Percentiles rank a stretch among this genome's conserved stretches.
These are phyloP conservation scores for Pollenia amentaria DNA, from an alignment of 2,888 invertebrate species.

Conservation along the genomic window DNA sequence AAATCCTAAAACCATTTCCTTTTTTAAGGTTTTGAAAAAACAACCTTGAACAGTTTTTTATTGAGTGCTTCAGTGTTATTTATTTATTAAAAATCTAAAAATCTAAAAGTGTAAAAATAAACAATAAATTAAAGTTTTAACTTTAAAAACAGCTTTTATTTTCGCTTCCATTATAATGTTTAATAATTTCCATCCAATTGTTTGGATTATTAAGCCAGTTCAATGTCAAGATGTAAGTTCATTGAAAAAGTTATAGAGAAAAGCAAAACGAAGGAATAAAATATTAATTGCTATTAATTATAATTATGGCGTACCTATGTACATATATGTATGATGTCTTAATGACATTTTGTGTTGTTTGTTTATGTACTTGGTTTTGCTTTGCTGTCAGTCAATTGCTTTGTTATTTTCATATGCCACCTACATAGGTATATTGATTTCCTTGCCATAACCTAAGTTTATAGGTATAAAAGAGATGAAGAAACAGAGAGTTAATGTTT, in stretches of 20 bases:
- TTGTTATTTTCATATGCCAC: slow-evolving; percentile 12
- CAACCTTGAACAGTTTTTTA: slow-evolving; percentile 33
- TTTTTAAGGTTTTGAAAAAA: background rate
- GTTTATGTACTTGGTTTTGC: slow-evolving; percentile 3
- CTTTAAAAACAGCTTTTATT: slow-evolving; percentile 9
- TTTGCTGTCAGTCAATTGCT: slow-evolving; percentile 19
- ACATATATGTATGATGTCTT: slow-evolving; percentile 31
- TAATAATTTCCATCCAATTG: slow-evolving; percentile 78
- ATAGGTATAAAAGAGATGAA: background rate
- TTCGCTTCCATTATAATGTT: slow-evolving; percentile 72
- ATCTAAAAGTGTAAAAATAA: background rate
- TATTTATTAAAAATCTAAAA: background rate
- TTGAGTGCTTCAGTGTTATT: background rate
- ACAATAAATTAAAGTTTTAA: slow-evolving; percentile 12
- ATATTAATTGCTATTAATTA: slow-evolving; percentile 43
- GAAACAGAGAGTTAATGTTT: background rate
- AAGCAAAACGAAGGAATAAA: background rate
- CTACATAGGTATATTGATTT: slow-evolving; percentile 66
- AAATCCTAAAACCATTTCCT: background rate
- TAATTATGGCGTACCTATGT: slow-evolving; percentile 15
- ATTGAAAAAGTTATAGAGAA: slow-evolving; percentile 8
- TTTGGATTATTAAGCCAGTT: slow-evolving; percentile 80
- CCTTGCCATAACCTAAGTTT: background rate
- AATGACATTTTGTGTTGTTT: slow-evolving; percentile 39
- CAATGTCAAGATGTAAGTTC: slow-evolving; percentile 84